Evolutionary conservation across 2,888 invertebrate genomes (phyloP).

Genomic region (Unio delphinus): DNA sequence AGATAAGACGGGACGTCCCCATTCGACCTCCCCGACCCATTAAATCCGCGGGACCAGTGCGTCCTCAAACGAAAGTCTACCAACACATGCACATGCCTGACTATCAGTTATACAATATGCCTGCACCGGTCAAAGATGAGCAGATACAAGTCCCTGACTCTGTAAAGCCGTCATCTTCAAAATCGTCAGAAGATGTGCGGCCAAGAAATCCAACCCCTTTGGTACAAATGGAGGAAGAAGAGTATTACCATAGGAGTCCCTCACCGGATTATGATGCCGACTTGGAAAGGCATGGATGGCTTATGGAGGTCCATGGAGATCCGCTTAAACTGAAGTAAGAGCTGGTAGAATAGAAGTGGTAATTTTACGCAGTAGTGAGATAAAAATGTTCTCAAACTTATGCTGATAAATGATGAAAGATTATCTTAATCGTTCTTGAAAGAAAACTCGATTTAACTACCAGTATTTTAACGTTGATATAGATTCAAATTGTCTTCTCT

Average conservation of each 20-base stretch:
- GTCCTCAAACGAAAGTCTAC: constrained; percentile 24
- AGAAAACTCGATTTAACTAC: too few species aligned
- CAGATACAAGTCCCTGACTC: constrained; percentile 3
- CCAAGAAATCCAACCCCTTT: constrained; percentile 14
- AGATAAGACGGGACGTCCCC: constrained; percentile 36
- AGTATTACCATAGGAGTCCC: constrained; percentile 4
- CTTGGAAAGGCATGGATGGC: constrained; percentile 63
- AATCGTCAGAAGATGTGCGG: background rate
- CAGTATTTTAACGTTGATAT: too few species aligned
- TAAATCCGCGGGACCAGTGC: constrained; percentile 45
- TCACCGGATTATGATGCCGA: constrained; percentile 51
- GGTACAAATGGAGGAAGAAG: background rate
- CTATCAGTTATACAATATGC: constrained; percentile 6
- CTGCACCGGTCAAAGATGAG: constrained; percentile 4
- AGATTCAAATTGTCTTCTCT: too few species aligned
- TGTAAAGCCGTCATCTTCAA: background rate
- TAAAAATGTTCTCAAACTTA: too few species aligned
- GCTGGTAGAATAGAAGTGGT: too few species aligned
- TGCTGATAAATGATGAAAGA: too few species aligned
- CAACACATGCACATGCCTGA: background rate
- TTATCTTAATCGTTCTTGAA: too few species aligned
- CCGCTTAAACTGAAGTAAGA: constrained; percentile 66
- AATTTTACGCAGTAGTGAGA: too few species aligned
- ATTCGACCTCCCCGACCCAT: constrained; percentile 37
- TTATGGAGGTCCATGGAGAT: constrained; percentile 65